phyloP scores from a whole-genome alignment of 2,797 vertebrate species.

The Peromyscus nudipes region DNA sequence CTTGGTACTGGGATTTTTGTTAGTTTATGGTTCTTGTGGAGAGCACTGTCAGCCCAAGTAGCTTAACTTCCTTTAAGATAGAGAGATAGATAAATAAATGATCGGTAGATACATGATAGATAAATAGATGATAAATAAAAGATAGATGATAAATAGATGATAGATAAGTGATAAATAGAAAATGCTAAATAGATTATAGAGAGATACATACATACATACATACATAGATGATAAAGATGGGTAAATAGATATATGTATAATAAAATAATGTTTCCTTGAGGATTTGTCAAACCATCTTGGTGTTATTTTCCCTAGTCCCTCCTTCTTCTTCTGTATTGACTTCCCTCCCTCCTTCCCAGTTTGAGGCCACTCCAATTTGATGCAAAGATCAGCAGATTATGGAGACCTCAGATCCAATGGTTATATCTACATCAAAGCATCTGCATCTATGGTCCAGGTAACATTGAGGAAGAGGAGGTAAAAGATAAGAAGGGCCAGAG shows the following conservation, averaged over 20 bases:
- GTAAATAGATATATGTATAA: background rate
- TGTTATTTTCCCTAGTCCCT: background rate
- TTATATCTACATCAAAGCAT: background rate
- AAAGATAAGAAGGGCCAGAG: background rate
- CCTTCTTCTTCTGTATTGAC: background rate
- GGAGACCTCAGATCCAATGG: background rate
- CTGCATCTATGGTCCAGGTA: background rate
- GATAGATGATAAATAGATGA: background rate
- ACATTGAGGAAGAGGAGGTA: background rate
- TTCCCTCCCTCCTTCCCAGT: background rate
- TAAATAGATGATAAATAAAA: background rate
- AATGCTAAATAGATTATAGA: background rate
- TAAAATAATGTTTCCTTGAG: background rate
- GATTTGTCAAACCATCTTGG: background rate
- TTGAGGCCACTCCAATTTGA: background rate
- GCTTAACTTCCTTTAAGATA: background rate
- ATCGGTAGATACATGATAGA: background rate
- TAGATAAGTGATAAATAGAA: background rate
- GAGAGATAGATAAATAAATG: background rate
- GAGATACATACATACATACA: background rate
- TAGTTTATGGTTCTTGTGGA: background rate
- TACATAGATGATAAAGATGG: background rate
- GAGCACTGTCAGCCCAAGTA: background rate
- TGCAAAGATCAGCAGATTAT: background rate
- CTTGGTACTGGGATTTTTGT: background rate